These are phyloP conservation scores for Girardinus metallicus DNA, from an alignment of 2,797 vertebrate species.

Conservation along the genomic window DNA sequence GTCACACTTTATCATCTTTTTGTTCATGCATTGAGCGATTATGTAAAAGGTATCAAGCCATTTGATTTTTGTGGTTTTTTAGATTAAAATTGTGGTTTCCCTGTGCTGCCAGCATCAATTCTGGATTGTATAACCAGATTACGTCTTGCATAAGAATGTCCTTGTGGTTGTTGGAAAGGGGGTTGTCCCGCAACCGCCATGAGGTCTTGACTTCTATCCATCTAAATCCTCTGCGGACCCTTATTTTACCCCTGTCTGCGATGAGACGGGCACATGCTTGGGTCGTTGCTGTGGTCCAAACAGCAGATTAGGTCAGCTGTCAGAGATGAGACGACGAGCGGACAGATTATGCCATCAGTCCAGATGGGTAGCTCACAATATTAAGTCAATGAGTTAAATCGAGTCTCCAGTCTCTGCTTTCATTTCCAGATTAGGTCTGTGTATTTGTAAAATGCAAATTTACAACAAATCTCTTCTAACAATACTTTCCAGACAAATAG, in stretches of 20 bases:
- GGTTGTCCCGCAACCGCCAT: constrained; percentile 28
- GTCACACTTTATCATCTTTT: constrained; percentile 4
- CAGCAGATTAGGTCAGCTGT: constrained; percentile 60
- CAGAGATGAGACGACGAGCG: constrained; percentile 41
- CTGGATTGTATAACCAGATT: constrained; percentile 66
- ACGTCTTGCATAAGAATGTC: constrained; percentile 60
- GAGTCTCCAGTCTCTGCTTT: constrained; percentile 27
- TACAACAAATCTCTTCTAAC: neutral
- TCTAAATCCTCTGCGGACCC: constrained; percentile 42
- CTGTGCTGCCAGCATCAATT: constrained; percentile 34
- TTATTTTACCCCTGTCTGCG: constrained; percentile 23
- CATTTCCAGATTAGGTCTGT: constrained; percentile 30
- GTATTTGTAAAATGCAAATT: constrained; percentile 8
- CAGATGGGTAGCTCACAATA: constrained; percentile 61
- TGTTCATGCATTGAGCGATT: neutral
- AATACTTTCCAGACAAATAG: neutral
- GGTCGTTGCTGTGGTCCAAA: constrained; percentile 50
- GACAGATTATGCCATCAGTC: constrained; percentile 64
- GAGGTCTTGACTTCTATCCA: constrained; percentile 33
- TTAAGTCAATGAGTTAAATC: constrained; percentile 36
- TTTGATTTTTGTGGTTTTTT: constrained; percentile 21
- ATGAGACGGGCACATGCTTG: constrained; percentile 47
- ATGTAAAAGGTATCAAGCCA: constrained; percentile 14
- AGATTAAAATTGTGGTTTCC: constrained; percentile 15
- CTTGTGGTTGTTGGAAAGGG: constrained; percentile 18